These are phyloP conservation scores for Temnothorax ravouxi DNA, from an alignment of 2,888 invertebrate species.

Conservation along the genomic window DNA sequence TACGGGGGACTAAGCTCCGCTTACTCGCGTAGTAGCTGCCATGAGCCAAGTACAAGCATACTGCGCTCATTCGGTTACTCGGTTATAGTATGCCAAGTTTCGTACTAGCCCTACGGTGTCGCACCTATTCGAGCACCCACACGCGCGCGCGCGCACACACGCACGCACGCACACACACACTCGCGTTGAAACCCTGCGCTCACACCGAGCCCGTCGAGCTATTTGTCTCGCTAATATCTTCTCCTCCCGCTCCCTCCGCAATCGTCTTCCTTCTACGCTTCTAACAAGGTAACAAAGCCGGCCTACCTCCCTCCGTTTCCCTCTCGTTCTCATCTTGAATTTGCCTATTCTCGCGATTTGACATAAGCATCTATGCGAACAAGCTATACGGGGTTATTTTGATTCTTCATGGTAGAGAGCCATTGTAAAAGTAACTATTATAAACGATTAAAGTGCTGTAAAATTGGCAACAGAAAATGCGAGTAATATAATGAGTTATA, in stretches of 20 bases:
- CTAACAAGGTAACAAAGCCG: conserved; percentile 64
- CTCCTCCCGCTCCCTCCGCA: conserved; percentile 46
- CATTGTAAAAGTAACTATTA: not conserved
- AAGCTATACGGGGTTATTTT: conserved; percentile 63
- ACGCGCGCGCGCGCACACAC: not conserved
- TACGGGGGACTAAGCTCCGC: conserved; percentile 85
- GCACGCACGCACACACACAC: conserved; percentile 32
- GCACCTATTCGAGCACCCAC: conserved; percentile 63
- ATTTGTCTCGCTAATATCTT: conserved; percentile 84
- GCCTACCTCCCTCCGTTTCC: conserved; percentile 37
- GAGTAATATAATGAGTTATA: not conserved
- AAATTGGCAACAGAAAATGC: not conserved
- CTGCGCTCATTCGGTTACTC: conserved; percentile 77
- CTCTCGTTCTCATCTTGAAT: conserved; percentile 46
- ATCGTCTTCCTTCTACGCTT: conserved; percentile 55
- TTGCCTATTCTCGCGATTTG: conserved; percentile 63
- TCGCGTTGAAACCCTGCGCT: conserved; percentile 36
- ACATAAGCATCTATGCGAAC: conserved; percentile 79
- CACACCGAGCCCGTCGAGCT: conserved; percentile 74
- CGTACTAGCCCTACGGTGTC: conserved; percentile 62
- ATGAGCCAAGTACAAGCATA: conserved; percentile 84
- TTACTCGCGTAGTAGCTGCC: conserved; percentile 83
- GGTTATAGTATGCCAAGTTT: conserved; percentile 72
- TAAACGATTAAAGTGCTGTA: not conserved
- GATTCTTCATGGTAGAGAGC: conserved; percentile 2